Conservation (phyloP, 2,888 invertebrate species). For the Spisula subtruncata region DNA sequence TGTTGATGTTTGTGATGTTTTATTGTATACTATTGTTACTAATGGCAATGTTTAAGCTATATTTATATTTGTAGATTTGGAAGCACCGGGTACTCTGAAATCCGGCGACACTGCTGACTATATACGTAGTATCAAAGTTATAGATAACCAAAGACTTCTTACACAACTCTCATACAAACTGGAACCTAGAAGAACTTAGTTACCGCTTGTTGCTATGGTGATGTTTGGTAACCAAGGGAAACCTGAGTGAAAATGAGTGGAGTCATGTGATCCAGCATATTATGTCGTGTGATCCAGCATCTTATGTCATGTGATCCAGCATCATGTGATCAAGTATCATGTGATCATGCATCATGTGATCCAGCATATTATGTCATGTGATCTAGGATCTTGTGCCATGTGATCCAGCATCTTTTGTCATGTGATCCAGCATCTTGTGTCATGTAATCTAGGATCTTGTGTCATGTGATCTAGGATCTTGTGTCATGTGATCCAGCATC, state of each 20-base stretch:
- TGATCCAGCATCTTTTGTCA: no score
- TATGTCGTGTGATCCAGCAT: not conserved
- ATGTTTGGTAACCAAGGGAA: not conserved
- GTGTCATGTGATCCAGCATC: not conserved
- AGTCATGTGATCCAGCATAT: not conserved
- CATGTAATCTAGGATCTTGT: not conserved
- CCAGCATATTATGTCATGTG: no score
- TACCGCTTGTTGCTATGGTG: not conserved
- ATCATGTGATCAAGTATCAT: not conserved
- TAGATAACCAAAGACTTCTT: slow-evolving; percentile 93
- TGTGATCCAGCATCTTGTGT: no score
- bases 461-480: not conserved
- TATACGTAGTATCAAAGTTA: slow-evolving; percentile 90
- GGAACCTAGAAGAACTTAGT: slow-evolving; percentile 89
- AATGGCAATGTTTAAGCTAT: no score
- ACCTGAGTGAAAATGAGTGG: not conserved
- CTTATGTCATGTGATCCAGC: not conserved
- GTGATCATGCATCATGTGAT: no score
- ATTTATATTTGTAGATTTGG: slow-evolving; percentile 89
- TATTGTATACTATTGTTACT: no score
- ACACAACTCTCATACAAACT: slow-evolving; percentile 93
- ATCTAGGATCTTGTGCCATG: no score
- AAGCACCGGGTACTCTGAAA: slow-evolving; percentile 92
- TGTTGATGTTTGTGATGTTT: not conserved
- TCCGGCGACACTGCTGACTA: slow-evolving; percentile 89